These are phyloP conservation scores for Phymanthus crucifer DNA, from an alignment of 92 coral and sea anemone species.

Conservation along the genomic window DNA sequence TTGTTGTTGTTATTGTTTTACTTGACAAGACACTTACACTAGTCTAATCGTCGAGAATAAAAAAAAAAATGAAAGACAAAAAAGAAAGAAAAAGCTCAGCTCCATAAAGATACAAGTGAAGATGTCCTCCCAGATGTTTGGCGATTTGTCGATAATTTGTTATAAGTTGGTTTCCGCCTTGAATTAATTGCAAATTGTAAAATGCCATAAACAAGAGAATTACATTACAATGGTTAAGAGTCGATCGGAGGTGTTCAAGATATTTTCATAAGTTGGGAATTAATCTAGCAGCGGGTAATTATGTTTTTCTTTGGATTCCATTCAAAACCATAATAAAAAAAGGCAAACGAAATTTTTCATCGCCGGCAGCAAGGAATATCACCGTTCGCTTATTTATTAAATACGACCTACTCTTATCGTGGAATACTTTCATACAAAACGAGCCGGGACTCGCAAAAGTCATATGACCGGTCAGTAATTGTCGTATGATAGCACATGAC, in stretches of 20 bases:
- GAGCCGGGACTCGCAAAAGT: not conserved
- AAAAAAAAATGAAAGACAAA: too few species aligned
- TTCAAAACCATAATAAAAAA: not conserved
- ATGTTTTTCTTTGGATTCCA: slow-evolving; percentile 2
- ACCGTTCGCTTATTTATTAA: not conserved
- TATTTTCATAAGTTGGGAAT: slow-evolving; percentile 9
- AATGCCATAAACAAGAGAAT: slow-evolving; percentile 7
- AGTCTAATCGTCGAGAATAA: too few species aligned
- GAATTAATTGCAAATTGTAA: slow-evolving; percentile 13
- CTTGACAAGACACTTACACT: slow-evolving; percentile 6
- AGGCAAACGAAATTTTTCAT: not conserved
- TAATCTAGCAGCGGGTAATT: slow-evolving; percentile 8
- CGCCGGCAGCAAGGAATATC: not conserved
- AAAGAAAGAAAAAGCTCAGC: not conserved
- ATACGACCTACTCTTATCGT: not conserved
- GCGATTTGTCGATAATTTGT: slow-evolving; percentile 1
- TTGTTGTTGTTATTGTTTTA: not conserved
- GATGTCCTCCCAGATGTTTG: not conserved
- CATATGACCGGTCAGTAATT: not conserved
- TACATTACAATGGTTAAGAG: slow-evolving; percentile 11
- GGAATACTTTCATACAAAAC: not conserved
- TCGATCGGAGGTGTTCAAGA: not conserved
- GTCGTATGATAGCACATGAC: not conserved
- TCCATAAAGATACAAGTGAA: not conserved
- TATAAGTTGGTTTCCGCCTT: not conserved